Percentiles rank a stretch among this genome's conserved stretches.
These are phyloP conservation scores for Drosophila quasianomalipes DNA, from an alignment of 2,888 invertebrate genomes.

Conservation along the genomic window DNA sequence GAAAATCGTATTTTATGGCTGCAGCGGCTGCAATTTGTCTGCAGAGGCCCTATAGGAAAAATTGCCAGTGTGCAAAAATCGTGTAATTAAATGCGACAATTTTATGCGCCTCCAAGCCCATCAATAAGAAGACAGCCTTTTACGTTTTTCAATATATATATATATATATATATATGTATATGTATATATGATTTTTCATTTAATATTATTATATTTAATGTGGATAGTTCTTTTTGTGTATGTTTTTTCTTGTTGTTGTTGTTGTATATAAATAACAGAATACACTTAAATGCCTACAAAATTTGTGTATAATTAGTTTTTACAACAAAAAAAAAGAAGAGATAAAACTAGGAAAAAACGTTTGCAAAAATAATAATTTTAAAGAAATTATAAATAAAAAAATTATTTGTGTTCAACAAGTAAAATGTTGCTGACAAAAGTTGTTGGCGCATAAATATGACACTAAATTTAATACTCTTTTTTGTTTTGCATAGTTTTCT, in stretches of 20 bases:
- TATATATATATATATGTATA: not conserved
- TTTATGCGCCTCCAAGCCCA: conserved; percentile 52
- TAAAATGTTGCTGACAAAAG: conserved; percentile 35
- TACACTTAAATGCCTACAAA: conserved; percentile 64
- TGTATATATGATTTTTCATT: conserved; percentile 57
- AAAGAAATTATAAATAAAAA: conserved; percentile 43
- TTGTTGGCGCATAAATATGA: conserved; percentile 78
- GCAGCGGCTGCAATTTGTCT: conserved; percentile 68
- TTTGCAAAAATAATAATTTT: conserved; percentile 23
- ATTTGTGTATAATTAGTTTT: conserved; percentile 46
- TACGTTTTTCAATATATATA: conserved; percentile 44
- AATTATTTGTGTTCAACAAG: conserved; percentile 43
- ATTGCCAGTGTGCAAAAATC: conserved; percentile 56
- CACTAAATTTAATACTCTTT: conserved; percentile 85
- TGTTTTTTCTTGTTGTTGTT: conserved; percentile 38
- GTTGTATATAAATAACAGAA: conserved; percentile 75
- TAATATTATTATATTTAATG: conserved; percentile 60
- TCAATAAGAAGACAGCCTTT: conserved; percentile 34
- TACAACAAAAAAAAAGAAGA: conserved; percentile 31
- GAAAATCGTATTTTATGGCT: conserved; percentile 77
- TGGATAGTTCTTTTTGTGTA: conserved; percentile 36
- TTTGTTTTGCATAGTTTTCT: conserved; percentile 45
- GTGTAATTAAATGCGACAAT: conserved; percentile 83
- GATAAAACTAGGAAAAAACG: conserved; percentile 30
- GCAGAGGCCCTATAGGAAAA: conserved; percentile 56